These are phyloP conservation scores for Rhagophthalmus giganteus DNA, from an alignment of 2,888 invertebrate species.

Conservation along the genomic window DNA sequence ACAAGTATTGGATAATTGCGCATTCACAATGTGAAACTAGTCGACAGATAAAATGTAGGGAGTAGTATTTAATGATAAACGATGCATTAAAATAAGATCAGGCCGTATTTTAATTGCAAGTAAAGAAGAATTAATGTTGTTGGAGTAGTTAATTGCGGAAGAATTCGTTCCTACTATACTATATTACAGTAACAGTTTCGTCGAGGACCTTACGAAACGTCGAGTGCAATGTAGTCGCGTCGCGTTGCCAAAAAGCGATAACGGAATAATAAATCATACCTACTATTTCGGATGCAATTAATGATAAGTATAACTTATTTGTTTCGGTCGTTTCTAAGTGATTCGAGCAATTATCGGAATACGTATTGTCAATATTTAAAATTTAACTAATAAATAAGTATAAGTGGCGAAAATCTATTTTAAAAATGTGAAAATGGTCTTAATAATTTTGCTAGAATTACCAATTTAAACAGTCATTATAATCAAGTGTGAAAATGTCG, in stretches of 20 bases:
- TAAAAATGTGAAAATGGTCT: background rate
- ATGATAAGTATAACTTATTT: too few species aligned
- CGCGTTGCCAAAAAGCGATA: background rate
- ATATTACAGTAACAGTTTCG: slow-evolving; percentile 31
- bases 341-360: too few species aligned
- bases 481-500: background rate
- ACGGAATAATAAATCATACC: slow-evolving; percentile 1
- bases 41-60: slow-evolving; percentile 7
- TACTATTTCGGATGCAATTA: too few species aligned
- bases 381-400: too few species aligned
- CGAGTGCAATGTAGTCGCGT: slow-evolving; percentile 4
- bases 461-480: background rate
- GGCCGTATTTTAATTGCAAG: slow-evolving; percentile 21
- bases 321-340: too few species aligned
- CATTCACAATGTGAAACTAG: background rate
- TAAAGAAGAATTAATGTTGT: slow-evolving; percentile 36
- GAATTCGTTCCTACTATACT: slow-evolving; percentile 34
- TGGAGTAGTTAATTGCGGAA: slow-evolving; percentile 37
- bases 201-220: slow-evolving; percentile 1
- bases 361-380: too few species aligned
- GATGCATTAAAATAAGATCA: slow-evolving; percentile 13
- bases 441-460: background rate
- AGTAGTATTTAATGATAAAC: slow-evolving; percentile 5
- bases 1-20: slow-evolving; percentile 2
- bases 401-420: too few species aligned